A percentile compares a stretch with the other conserved stretches of the same genome.
phyloP scores from a whole-genome alignment of 2,113 vertebrate species.

The Seriola aureovittata region DNA sequence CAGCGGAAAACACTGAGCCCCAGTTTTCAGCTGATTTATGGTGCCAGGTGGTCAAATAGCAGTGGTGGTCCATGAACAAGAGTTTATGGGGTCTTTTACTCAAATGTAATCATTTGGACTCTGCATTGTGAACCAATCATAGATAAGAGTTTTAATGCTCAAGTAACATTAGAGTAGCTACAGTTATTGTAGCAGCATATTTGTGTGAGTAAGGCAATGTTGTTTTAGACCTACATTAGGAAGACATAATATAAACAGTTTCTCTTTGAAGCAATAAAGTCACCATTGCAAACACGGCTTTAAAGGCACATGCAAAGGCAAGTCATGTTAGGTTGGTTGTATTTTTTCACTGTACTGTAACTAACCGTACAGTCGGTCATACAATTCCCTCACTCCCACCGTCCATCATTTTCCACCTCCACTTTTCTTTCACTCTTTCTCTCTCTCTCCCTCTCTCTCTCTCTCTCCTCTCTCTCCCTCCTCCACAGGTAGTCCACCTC shows the following conservation, averaged over 20 bases:
- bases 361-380: slow-evolving; percentile 9
- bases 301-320: not conserved
- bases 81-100: too few relatives aligned
- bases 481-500: slow-evolving; percentile 85
- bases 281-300: not conserved
- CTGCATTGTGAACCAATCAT: too few relatives aligned
- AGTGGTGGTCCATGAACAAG: not conserved
- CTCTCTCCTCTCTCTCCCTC: slow-evolving; percentile 44
- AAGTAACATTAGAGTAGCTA: not conserved
- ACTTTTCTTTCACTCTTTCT: slow-evolving; percentile 50
- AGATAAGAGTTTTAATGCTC: not conserved
- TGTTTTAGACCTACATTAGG: not conserved
- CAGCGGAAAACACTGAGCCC: too few relatives aligned
- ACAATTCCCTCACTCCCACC: slow-evolving; percentile 13
- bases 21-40: too few relatives aligned
- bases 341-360: not conserved
- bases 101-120: not conserved
- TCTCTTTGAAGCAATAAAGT: too few relatives aligned
- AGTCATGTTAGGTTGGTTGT: not conserved
- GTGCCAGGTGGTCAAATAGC: too few relatives aligned
- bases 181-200: too few relatives aligned
- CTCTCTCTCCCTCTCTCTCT: slow-evolving; percentile 36
- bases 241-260: not conserved
- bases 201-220: not conserved
- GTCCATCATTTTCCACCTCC: slow-evolving; percentile 42